Conservation (phyloP, 2,797 vertebrate species). For the Scolopax rusticola region DNA sequence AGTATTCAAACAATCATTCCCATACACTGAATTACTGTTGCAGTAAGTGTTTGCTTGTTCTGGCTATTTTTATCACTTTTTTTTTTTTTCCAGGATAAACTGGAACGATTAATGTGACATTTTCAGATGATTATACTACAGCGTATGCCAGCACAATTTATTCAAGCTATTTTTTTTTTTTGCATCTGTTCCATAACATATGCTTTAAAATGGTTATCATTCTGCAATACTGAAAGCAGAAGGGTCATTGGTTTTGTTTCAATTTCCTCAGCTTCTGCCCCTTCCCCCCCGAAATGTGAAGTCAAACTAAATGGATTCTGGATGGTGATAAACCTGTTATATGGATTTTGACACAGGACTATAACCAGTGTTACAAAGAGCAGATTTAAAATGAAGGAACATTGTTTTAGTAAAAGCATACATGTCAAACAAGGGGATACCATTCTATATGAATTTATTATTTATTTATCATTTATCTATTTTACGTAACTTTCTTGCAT, state of each 20-base stretch:
- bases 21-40: background rate
- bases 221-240: background rate
- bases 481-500: background rate
- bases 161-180: constrained; percentile 59
- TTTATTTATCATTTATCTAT: background rate
- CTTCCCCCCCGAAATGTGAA: background rate
- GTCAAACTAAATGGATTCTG: background rate
- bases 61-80: constrained; percentile 23
- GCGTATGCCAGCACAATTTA: background rate
- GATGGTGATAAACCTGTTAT: background rate
- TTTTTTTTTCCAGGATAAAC: constrained; percentile 27
- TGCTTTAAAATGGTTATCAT: constrained; percentile 11
- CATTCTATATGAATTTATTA: background rate
- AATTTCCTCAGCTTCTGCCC: background rate
- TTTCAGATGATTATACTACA: constrained; percentile 14
- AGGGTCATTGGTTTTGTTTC: background rate
- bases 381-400: background rate
- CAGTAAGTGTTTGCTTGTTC: constrained; percentile 2
- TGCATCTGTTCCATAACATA: constrained; percentile 14
- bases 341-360: background rate
- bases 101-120: constrained; percentile 37
- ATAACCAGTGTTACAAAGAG: background rate
- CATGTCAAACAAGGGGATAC: background rate
- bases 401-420: background rate
- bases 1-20: background rate